Conservation (phyloP, 2,888 invertebrate genomes). For the Andrena camellia region DNA sequence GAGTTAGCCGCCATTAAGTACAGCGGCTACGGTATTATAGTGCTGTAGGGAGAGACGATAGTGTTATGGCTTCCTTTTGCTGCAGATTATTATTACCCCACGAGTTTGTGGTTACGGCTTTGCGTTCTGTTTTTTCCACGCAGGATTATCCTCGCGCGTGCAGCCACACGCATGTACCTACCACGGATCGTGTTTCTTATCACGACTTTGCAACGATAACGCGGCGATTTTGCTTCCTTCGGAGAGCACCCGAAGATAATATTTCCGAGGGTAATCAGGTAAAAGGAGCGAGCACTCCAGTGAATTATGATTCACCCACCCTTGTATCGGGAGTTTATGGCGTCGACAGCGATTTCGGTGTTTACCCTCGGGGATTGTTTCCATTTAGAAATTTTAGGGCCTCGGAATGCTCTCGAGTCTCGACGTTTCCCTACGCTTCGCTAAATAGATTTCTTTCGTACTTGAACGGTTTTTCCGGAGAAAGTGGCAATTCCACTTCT, state of each 20-base stretch:
- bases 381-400: not conserved
- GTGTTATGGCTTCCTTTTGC: slow-evolving; percentile 27
- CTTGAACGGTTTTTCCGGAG: too few relatives aligned
- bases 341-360: not conserved
- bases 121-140: slow-evolving; percentile 19
- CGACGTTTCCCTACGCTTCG: not conserved
- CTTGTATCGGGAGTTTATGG: not conserved
- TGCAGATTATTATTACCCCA: slow-evolving; percentile 20
- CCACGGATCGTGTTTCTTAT: slow-evolving; percentile 23
- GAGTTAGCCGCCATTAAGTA: not conserved
- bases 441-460: not conserved
- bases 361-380: not conserved
- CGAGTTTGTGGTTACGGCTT: slow-evolving; percentile 46
- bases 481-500: too few relatives aligned
- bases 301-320: not conserved
- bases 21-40: not conserved
- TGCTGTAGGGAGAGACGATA: not conserved
- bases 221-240: not conserved
- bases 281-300: not conserved
- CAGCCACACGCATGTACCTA: not conserved
- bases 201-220: not conserved
- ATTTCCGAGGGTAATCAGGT: not conserved
- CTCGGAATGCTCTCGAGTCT: not conserved
- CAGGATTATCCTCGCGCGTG: slow-evolving; percentile 34
- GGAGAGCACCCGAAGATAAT: not conserved